A percentile compares a stretch with the other conserved stretches of the same genome.
Evolutionary conservation across 2,797 vertebrate genomes (phyloP).

Genomic region (Onychomys arenicola): DNA sequence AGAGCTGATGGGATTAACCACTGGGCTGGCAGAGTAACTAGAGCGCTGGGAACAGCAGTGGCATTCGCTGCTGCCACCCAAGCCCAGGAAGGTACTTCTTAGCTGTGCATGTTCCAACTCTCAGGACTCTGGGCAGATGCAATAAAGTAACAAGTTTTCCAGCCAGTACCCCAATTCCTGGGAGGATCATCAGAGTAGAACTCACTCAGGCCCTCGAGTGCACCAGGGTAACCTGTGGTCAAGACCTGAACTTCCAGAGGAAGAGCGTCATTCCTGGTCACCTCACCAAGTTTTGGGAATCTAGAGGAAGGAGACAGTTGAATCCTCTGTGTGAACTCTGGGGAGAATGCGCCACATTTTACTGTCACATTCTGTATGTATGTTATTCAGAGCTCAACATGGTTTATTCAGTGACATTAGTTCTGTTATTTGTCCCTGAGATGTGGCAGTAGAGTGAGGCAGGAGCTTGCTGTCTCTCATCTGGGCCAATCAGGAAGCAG

Average conservation of each 20-base stretch:
- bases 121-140: neutral
- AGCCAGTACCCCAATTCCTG: neutral
- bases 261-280: neutral
- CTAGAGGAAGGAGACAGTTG: neutral
- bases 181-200: neutral
- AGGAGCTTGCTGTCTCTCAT: neutral
- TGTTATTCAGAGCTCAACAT: neutral
- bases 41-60: neutral
- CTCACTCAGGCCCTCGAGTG: neutral
- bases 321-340: neutral
- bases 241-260: neutral
- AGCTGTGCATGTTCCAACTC: neutral
- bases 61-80: neutral
- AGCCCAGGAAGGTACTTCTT: neutral
- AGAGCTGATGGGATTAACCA: neutral
- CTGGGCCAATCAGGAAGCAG: neutral
- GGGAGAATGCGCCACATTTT: neutral
- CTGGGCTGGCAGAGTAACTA: too few species aligned
- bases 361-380: neutral
- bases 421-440: neutral
- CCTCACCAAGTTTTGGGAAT: neutral
- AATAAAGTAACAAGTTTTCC: neutral
- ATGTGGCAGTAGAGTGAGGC: neutral
- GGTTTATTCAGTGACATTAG: neutral
- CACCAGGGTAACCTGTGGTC: neutral